Conservation (phyloP, 2,797 vertebrate species). For the Otolemur crassicaudatus region DNA sequence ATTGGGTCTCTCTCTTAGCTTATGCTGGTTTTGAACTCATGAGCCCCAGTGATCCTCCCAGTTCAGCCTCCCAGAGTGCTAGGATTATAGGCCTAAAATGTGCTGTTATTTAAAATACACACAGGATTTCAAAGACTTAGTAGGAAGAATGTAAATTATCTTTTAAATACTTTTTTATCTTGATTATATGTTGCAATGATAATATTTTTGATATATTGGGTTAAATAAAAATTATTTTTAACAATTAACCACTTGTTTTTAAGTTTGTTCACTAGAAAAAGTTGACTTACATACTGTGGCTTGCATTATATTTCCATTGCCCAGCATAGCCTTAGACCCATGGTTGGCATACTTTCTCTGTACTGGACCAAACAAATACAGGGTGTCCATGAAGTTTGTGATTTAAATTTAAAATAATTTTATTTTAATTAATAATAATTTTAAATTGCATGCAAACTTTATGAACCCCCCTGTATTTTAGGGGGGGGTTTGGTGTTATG, state of each 20-base stretch:
- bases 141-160: background rate
- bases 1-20: no score
- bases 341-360: background rate
- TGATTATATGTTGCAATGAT: background rate
- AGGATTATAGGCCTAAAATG: background rate
- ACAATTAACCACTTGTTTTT: background rate
- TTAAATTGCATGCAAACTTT: no score
- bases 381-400: no score
- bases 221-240: background rate
- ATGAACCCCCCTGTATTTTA: background rate
- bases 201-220: background rate
- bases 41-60: no score
- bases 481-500: background rate
- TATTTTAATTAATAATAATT: no score
- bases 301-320: background rate
- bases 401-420: no score
- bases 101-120: background rate
- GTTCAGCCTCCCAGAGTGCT: no score
- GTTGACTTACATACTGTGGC: background rate
- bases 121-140: background rate
- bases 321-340: background rate
- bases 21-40: no score
- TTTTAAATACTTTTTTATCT: background rate
- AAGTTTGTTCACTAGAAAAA: background rate
- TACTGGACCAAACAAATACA: background rate